Evolutionary conservation across 2,113 vertebrate species (phyloP).

Genomic region (Tragulus kanchil): DNA sequence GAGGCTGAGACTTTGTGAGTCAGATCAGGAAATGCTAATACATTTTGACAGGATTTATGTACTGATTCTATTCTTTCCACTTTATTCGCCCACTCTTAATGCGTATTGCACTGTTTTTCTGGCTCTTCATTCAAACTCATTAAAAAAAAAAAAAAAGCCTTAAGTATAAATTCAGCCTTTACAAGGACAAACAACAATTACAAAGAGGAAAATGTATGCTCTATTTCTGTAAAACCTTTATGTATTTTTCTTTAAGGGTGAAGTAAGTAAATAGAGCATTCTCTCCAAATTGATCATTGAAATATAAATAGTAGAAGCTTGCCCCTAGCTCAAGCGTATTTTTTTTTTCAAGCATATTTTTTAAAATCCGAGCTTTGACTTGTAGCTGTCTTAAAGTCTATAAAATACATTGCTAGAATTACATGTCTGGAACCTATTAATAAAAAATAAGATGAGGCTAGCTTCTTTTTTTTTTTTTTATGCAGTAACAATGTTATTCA

Average conservation of each 20-base stretch:
- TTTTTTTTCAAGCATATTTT: background rate
- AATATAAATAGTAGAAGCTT: background rate
- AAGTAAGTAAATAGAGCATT: background rate
- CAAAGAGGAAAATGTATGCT: background rate
- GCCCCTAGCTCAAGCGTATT: background rate
- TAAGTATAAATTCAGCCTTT: background rate
- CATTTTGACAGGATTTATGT: background rate
- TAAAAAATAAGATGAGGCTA: background rate
- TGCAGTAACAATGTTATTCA: too few species aligned
- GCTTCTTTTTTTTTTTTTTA: background rate
- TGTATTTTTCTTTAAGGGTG: background rate
- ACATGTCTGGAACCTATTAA: background rate
- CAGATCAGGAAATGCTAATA: slow-evolving; percentile 24
- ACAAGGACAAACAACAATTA: background rate
- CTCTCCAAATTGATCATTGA: background rate
- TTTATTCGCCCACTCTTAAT: background rate
- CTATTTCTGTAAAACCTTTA: background rate
- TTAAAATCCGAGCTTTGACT: slow-evolving; percentile 15
- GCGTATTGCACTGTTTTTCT: background rate
- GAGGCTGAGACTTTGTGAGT: slow-evolving; percentile 30
- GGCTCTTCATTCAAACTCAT: slow-evolving; percentile 21
- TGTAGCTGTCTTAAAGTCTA: background rate
- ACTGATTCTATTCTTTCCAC: background rate
- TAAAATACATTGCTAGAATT: background rate
- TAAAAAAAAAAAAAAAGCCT: background rate